These are phyloP conservation scores for Sylvia borin DNA, from an alignment of 2,797 vertebrate genomes.

Conservation along the genomic window DNA sequence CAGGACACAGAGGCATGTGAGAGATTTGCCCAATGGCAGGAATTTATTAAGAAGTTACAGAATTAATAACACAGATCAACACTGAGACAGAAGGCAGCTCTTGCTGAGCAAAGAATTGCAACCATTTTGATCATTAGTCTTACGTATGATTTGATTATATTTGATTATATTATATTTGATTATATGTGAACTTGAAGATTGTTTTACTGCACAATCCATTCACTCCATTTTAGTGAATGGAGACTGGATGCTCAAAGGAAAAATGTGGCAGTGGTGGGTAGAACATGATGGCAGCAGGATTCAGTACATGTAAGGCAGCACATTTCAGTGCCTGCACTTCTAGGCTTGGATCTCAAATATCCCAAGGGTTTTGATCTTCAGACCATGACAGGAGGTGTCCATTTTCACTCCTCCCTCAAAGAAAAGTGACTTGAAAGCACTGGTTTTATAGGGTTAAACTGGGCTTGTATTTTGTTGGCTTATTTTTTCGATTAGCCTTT, in stretches of 20 bases:
- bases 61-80: not conserved
- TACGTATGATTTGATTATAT: not conserved
- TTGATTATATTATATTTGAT: not conserved
- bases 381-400: not conserved
- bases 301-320: not conserved
- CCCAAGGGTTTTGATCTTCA: not conserved
- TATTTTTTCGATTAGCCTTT: conserved; percentile 16
- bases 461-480: not conserved
- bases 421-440: not conserved
- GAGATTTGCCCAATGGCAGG: not conserved
- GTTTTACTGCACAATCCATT: not conserved
- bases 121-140: not conserved
- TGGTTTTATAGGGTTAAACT: not conserved
- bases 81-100: not conserved
- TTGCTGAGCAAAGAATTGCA: not conserved
- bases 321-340: not conserved
- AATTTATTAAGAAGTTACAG: not conserved
- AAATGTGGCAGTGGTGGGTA: not conserved
- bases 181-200: not conserved
- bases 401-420: not conserved
- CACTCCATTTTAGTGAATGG: not conserved
- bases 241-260: not conserved
- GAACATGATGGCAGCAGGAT: not conserved
- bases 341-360: not conserved
- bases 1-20: not conserved